Evolutionary conservation across 1,140 invertebrate species (phyloP).

Genomic region (Zaprionus vittiger): DNA sequence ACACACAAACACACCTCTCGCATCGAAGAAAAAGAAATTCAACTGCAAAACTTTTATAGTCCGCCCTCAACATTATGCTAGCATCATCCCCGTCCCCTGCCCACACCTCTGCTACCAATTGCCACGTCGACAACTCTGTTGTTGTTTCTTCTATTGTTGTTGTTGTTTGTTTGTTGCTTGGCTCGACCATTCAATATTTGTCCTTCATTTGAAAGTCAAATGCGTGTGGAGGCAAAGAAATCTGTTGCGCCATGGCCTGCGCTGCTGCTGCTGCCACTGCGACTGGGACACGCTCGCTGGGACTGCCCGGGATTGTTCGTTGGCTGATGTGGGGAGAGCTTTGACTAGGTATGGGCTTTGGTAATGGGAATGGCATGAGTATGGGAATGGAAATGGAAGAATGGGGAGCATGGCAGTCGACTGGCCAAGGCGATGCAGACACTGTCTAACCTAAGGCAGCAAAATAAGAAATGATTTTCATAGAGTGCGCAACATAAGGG

Average conservation of each 20-base stretch:
- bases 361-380: conserved; percentile 19
- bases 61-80: conserved; percentile 67
- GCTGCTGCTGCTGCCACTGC: conserved; percentile 29
- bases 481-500: background rate
- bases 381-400: conserved; percentile 17
- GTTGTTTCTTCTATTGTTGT: conserved; percentile 47
- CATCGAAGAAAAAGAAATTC: conserved; percentile 44
- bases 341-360: conserved; percentile 17
- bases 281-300: conserved; percentile 27
- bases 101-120: conserved; percentile 32
- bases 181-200: conserved; percentile 73
- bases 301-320: conserved; percentile 24
- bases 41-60: conserved; percentile 75
- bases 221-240: conserved; percentile 80
- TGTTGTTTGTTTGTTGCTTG: conserved; percentile 54
- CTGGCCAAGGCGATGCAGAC: conserved; percentile 8
- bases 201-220: conserved; percentile 83
- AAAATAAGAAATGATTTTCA: conserved; percentile 23
- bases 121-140: conserved; percentile 52
- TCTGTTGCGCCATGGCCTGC: conserved; percentile 67
- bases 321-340: conserved; percentile 1
- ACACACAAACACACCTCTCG: conserved; percentile 9
- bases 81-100: background rate
- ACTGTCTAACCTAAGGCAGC: conserved; percentile 34
- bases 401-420: conserved; percentile 16